phyloP scores from a whole-genome alignment of 2,888 invertebrate genomes.

The Drosophila meridiana region DNA sequence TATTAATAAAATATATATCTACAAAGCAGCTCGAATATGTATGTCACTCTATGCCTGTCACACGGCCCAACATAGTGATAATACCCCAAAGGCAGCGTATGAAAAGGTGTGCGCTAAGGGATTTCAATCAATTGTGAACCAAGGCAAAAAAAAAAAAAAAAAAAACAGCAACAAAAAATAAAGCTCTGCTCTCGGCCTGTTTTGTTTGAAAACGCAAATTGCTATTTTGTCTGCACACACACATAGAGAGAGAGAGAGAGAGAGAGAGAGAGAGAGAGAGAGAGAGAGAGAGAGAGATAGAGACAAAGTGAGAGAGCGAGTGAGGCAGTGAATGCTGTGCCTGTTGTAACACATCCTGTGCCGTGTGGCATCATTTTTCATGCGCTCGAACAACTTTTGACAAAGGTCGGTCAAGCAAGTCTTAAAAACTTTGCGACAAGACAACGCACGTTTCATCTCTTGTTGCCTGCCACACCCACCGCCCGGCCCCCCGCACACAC shows the following conservation, averaged over 20 bases:
- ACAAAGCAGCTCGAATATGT: no score
- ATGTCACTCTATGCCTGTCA: no score
- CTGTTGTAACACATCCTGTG: conserved; percentile 67
- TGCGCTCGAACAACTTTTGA: conserved; percentile 81
- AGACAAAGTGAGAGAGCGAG: not conserved
- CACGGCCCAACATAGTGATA: not conserved
- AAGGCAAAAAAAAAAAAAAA: conserved; percentile 42
- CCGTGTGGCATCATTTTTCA: conserved; percentile 80
- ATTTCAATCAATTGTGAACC: conserved; percentile 79
- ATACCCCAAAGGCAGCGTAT: not conserved
- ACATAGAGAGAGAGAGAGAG: conserved; percentile 11
- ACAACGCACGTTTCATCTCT: conserved; percentile 76
- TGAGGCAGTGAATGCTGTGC: conserved; percentile 5
- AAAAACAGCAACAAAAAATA: conserved; percentile 49
- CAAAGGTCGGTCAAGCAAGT: conserved; percentile 82
- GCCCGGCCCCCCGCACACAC: not conserved
- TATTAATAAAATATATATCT: no score
- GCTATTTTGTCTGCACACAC: conserved; percentile 73
- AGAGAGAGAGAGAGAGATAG: conserved; percentile 3
- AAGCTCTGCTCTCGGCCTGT: conserved; percentile 68
- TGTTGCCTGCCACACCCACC: conserved; percentile 13
- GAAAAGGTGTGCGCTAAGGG: conserved; percentile 79
- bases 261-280: not conserved
- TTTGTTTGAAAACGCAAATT: conserved; percentile 79
- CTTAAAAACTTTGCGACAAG: conserved; percentile 81